Evolutionary conservation across 2,888 invertebrate genomes (phyloP).

Genomic region (Amblyteles armatorius): DNA sequence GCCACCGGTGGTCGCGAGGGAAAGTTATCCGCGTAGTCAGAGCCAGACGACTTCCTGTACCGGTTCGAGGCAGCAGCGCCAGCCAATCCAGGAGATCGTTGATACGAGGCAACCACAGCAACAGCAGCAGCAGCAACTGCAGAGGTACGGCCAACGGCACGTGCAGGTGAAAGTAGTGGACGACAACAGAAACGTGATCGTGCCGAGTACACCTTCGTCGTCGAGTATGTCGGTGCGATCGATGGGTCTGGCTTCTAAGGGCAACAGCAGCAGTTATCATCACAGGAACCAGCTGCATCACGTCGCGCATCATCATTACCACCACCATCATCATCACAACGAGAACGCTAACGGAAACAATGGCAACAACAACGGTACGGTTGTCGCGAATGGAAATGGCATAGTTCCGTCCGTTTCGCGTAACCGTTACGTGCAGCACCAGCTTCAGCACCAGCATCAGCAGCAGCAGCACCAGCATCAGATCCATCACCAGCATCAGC

Average conservation of each 20-base stretch:
- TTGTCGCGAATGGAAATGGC: constrained; percentile 53
- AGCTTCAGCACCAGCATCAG: constrained; percentile 48
- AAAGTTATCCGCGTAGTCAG: constrained; percentile 78
- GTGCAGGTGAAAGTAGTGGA: constrained; percentile 86
- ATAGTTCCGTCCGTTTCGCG: constrained; percentile 51
- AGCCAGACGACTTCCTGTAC: constrained; percentile 73
- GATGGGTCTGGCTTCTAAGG: constrained; percentile 62
- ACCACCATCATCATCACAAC: constrained; percentile 67
- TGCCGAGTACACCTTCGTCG: constrained; percentile 65
- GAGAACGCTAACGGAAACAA: constrained; percentile 64
- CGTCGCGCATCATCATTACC: constrained; percentile 65
- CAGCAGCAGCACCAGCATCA: constrained; percentile 53
- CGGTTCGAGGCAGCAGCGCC: constrained; percentile 80
- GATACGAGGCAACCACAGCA: constrained; percentile 84
- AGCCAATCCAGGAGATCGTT: constrained; percentile 82
- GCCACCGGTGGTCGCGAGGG: constrained; percentile 76
- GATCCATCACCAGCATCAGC: constrained; percentile 44
- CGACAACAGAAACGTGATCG: constrained; percentile 82
- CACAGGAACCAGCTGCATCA: constrained; percentile 68
- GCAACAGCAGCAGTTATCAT: constrained; percentile 61
- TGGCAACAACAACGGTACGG: constrained; percentile 53
- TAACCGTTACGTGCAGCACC: constrained; percentile 61
- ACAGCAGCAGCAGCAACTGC: constrained; percentile 61
- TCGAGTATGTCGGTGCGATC: constrained; percentile 69
- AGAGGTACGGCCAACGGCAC: constrained; percentile 80